phyloP scores from a whole-genome alignment of 1,140 invertebrate genomes.

The Streblospio benedicti region DNA sequence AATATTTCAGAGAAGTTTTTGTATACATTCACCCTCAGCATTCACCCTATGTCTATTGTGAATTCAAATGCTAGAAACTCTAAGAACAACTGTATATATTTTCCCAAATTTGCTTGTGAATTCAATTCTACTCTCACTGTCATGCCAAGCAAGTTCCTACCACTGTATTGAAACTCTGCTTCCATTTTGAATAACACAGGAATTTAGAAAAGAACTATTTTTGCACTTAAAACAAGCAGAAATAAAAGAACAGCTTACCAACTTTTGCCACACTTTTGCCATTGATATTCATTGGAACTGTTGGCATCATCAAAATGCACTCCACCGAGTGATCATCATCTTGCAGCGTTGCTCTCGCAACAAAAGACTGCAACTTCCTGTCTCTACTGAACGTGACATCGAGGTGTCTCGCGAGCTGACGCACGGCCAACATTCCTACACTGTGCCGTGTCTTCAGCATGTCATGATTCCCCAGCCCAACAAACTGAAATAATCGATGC shows the following conservation, averaged over 20 bases:
- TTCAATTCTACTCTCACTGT: too few relatives aligned
- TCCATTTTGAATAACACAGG: too few relatives aligned
- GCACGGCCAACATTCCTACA: background rate
- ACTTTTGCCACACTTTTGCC: background rate
- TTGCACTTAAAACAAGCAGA: too few relatives aligned
- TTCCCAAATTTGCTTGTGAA: too few relatives aligned
- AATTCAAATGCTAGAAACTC: too few relatives aligned
- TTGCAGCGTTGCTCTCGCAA: background rate
- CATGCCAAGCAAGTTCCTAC: too few relatives aligned
- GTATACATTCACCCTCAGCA: too few relatives aligned
- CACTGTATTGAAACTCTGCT: too few relatives aligned
- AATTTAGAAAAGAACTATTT: too few relatives aligned
- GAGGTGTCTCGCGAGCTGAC: background rate
- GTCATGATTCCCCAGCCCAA: background rate
- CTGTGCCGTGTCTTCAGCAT: background rate
- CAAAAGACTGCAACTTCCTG: background rate
- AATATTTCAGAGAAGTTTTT: too few relatives aligned
- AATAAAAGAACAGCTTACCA: background rate
- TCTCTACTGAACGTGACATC: background rate
- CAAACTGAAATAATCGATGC: background rate
- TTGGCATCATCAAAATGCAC: background rate
- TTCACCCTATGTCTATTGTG: too few relatives aligned
- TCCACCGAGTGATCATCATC: background rate
- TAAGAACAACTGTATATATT: too few relatives aligned
- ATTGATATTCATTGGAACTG: background rate